Conservation (phyloP, 1,140 invertebrate genomes). For the Proctacanthus coquilletti region DNA sequence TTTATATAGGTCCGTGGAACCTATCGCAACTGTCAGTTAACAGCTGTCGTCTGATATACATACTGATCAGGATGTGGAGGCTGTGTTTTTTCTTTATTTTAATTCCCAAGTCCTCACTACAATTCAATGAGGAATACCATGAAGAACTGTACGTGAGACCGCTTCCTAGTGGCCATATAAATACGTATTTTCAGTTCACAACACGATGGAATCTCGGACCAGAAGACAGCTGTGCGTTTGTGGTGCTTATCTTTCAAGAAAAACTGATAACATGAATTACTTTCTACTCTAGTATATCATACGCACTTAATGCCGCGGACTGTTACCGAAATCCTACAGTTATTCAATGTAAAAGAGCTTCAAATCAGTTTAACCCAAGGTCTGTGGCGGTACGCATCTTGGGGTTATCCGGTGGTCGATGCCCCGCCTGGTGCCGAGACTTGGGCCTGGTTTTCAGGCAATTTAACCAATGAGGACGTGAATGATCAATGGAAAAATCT, state of each 20-base stretch:
- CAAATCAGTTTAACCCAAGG: slow-evolving; percentile 86
- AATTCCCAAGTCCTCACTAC: not conserved
- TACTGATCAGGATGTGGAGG: no score
- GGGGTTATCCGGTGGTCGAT: slow-evolving; percentile 80
- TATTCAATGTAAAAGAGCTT: slow-evolving; percentile 75
- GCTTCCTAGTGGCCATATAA: slow-evolving; percentile 57
- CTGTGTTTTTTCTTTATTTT: not conserved
- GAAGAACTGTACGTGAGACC: slow-evolving; percentile 73
- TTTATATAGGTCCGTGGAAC: no score
- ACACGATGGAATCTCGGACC: slow-evolving; percentile 50
- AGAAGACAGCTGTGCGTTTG: slow-evolving; percentile 41
- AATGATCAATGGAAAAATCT: slow-evolving; percentile 76
- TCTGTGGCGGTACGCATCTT: slow-evolving; percentile 79
- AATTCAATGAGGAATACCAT: slow-evolving; percentile 43
- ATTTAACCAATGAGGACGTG: slow-evolving; percentile 37
- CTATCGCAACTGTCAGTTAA: no score
- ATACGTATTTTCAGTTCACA: slow-evolving; percentile 75
- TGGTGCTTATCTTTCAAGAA: slow-evolving; percentile 10
- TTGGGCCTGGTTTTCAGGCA: slow-evolving; percentile 71
- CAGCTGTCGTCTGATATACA: no score
- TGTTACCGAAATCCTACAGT: slow-evolving; percentile 74
- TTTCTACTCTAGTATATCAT: slow-evolving; percentile 57
- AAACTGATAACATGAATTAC: no score
- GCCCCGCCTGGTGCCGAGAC: slow-evolving; percentile 85
- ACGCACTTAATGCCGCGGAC: slow-evolving; percentile 79